phyloP scores from a whole-genome alignment of 2,113 vertebrate genomes.

The Varanus komodoensis region DNA sequence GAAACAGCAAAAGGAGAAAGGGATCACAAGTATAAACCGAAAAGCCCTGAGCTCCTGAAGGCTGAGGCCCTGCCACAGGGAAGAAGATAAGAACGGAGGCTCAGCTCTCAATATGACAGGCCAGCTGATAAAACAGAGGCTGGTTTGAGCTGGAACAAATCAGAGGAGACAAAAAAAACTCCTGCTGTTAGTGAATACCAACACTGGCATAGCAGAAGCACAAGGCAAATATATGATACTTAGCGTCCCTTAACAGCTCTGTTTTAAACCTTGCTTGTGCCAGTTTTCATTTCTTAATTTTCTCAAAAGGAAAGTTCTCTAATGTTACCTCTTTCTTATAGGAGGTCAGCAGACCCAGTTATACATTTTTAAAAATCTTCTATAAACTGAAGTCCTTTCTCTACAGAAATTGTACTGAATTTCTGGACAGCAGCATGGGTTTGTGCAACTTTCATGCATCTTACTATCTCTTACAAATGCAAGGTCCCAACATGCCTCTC shows the following conservation, averaged over 20 bases:
- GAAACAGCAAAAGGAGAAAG: neutral
- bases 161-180: neutral
- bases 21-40: constrained; percentile 15
- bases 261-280: neutral
- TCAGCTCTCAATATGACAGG: constrained; percentile 29
- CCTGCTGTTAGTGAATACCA: constrained; percentile 1
- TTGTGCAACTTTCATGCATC: neutral
- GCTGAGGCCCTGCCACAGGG: constrained; percentile 7
- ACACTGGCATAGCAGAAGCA: neutral
- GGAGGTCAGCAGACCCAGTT: no score
- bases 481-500: neutral
- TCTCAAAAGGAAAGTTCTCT: no score
- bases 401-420: neutral
- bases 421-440: neutral
- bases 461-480: no score
- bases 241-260: neutral
- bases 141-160: constrained; percentile 26
- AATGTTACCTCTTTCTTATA: neutral
- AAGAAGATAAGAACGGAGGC: constrained; percentile 27
- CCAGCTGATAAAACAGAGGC: constrained; percentile 37
- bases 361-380: no score
- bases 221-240: neutral
- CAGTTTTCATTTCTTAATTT: neutral
- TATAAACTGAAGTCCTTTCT: neutral
- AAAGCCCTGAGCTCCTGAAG: constrained; percentile 32